Evolutionary conservation across 2,113 vertebrate species (phyloP).

Genomic region (Terrapene triunguis): DNA sequence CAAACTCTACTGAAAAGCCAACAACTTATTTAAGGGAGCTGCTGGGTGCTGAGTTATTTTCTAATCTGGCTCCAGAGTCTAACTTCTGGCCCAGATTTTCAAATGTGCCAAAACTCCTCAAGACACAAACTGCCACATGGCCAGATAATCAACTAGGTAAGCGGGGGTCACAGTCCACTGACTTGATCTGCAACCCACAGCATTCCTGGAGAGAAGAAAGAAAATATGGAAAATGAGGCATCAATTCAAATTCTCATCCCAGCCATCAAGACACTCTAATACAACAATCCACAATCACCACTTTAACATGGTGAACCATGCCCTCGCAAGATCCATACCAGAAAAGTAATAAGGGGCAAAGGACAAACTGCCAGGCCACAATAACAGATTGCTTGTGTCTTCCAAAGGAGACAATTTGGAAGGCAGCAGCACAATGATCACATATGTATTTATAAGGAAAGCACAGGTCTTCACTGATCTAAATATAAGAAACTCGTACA

Average conservation of each 20-base stretch:
- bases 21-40: not conserved
- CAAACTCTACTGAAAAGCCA: not conserved
- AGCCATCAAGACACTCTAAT: not conserved
- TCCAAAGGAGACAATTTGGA: not conserved
- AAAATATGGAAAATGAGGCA: not conserved
- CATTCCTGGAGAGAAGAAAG: not conserved
- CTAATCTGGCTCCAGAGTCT: not conserved
- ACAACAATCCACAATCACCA: not conserved
- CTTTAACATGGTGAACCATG: not conserved
- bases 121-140: not conserved
- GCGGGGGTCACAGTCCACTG: not conserved
- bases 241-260: not conserved
- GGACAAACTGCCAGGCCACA: not conserved
- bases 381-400: not conserved
- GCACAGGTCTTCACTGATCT: not conserved
- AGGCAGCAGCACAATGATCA: not conserved
- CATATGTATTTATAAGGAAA: not conserved
- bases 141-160: not conserved
- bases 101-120: not conserved
- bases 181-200: not conserved
- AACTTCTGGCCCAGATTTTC: not conserved
- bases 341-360: fast-evolving
- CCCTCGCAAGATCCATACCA: not conserved
- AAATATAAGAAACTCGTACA: not conserved
- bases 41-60: not conserved